These are phyloP conservation scores for Gymnothorax javanicus DNA, from an alignment of 2,797 vertebrate species.

Conservation along the genomic window DNA sequence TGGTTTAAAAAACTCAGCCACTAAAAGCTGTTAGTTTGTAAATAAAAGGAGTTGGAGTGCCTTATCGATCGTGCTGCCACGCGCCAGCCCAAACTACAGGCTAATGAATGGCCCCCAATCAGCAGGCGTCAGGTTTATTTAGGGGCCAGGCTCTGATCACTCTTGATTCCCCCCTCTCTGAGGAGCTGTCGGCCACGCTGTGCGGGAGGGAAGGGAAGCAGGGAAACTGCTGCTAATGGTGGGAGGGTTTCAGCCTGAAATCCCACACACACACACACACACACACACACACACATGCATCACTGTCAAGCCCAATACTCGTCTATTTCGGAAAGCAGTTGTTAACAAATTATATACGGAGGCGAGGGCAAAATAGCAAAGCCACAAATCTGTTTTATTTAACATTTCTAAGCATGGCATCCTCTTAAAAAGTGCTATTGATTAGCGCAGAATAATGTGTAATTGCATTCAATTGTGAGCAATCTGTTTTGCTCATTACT, in stretches of 20 bases:
- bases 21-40: constrained; percentile 81
- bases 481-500: constrained; percentile 1
- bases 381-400: background rate
- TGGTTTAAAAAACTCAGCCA: constrained; percentile 73
- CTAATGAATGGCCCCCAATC: constrained; percentile 73
- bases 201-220: constrained; percentile 29
- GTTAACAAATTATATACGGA: constrained; percentile 20
- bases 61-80: constrained; percentile 78
- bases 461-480: background rate
- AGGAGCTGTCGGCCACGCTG: constrained; percentile 51
- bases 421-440: background rate
- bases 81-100: constrained; percentile 60
- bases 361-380: background rate
- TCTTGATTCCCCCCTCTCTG: constrained; percentile 51
- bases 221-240: constrained; percentile 29
- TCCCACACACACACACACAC: background rate
- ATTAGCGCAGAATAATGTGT: background rate
- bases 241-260: constrained; percentile 13
- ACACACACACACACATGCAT: background rate
- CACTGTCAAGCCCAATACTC: constrained; percentile 3
- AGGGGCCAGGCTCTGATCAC: constrained; percentile 65
- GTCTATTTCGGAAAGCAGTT: background rate
- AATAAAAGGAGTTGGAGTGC: constrained; percentile 79
- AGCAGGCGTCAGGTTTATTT: constrained; percentile 66
- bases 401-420: background rate